Percentiles rank a stretch among this genome's conserved stretches.
phyloP scores from a whole-genome alignment of 2,113 vertebrate species.

The Odontophorus gujanensis region DNA sequence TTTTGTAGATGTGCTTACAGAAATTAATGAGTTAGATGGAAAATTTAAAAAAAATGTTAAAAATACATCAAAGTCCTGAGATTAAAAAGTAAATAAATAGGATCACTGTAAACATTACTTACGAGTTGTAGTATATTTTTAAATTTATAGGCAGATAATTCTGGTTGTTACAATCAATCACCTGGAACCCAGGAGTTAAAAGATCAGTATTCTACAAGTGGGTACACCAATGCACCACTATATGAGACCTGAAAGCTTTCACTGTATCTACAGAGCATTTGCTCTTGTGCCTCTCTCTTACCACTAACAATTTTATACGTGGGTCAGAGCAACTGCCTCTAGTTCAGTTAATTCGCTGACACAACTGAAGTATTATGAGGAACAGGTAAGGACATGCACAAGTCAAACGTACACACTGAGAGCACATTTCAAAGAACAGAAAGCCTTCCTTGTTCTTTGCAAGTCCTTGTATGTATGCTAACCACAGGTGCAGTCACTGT shows the following conservation, averaged over 20 bases:
- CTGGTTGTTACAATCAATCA: neutral
- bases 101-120: neutral
- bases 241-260: neutral
- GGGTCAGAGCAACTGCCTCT: neutral
- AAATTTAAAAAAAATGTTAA: neutral
- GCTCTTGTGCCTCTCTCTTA: neutral
- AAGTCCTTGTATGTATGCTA: neutral
- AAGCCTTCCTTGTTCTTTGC: neutral
- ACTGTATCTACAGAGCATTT: neutral
- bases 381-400: neutral
- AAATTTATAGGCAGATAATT: neutral
- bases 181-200: neutral
- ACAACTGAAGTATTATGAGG: rapidly evolving
- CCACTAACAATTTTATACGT: rapidly evolving
- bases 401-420: neutral
- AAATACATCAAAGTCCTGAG: neutral
- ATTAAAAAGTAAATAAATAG: neutral
- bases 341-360: neutral
- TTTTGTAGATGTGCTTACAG: neutral
- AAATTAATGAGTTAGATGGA: neutral
- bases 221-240: neutral
- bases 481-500: neutral
- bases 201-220: neutral
- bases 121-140: neutral
- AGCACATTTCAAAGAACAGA: too few relatives aligned